A percentile compares a stretch with the other conserved stretches of the same genome.
phyloP scores from a whole-genome alignment of 2,888 invertebrate species.

The Drosophila affinis region DNA sequence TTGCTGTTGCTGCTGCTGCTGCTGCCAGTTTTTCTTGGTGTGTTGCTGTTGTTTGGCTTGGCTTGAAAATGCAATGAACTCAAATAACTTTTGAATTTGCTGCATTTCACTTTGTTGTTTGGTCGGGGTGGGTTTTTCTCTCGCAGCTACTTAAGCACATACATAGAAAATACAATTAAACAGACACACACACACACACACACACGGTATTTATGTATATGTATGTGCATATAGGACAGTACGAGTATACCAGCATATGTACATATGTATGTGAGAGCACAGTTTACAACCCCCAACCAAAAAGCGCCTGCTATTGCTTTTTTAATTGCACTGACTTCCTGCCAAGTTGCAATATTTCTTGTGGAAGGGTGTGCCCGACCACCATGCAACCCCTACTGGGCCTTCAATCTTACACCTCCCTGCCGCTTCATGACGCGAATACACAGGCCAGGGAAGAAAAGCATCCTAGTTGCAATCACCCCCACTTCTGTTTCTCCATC shows the following conservation, averaged over 20 bases:
- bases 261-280: slow-evolving; percentile 57
- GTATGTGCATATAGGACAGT: slow-evolving; percentile 31
- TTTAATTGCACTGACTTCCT: slow-evolving; percentile 79
- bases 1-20: slow-evolving; percentile 41
- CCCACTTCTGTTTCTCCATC: slow-evolving; percentile 1
- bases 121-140: slow-evolving; percentile 68
- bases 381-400: slow-evolving; percentile 22
- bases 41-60: slow-evolving; percentile 62
- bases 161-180: slow-evolving; percentile 66
- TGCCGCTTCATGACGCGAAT: not conserved
- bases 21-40: slow-evolving; percentile 13
- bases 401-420: not conserved
- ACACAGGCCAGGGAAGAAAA: not conserved
- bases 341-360: slow-evolving; percentile 66
- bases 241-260: slow-evolving; percentile 32
- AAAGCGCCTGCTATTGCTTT: slow-evolving; percentile 66
- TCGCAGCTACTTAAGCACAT: slow-evolving; percentile 66
- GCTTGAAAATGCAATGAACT: slow-evolving; percentile 82
- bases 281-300: slow-evolving; percentile 76
- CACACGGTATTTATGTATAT: slow-evolving; percentile 20
- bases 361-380: slow-evolving; percentile 52
- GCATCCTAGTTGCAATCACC: not conserved
- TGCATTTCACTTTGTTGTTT: slow-evolving; percentile 74
- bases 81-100: slow-evolving; percentile 81
- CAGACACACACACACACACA: too few species aligned